A percentile compares a stretch with the other conserved stretches of the same genome.
Conservation (phyloP, 2,888 invertebrate genomes). For the Andrena praecox region DNA sequence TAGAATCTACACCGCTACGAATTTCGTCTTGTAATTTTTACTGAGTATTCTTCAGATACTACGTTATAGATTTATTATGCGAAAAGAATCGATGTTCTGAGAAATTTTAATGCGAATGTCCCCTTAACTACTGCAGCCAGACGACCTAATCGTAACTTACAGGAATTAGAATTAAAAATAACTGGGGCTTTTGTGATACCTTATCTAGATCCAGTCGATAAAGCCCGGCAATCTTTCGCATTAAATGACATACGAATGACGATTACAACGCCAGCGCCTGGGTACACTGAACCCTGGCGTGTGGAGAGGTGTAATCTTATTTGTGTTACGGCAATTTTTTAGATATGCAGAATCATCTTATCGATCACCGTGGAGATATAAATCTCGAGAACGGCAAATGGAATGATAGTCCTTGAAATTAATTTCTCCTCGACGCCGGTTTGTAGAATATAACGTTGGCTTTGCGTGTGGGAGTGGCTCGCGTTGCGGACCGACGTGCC, state of each 20-base stretch:
- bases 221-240: neutral
- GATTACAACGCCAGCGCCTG: conserved; percentile 21
- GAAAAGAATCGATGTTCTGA: no score
- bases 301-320: neutral
- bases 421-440: neutral
- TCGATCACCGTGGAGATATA: neutral
- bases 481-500: no score
- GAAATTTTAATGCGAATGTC: no score
- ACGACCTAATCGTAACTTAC: neutral
- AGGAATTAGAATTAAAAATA: neutral
- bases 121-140: neutral
- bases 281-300: conserved; percentile 32
- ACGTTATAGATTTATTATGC: no score
- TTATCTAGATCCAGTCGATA: conserved; percentile 29
- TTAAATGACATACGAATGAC: neutral
- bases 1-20: no score
- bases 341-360: neutral
- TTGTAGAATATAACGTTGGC: neutral
- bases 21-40: no score
- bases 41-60: no score
- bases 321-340: neutral
- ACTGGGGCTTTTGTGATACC: neutral
- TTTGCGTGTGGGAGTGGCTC: neutral
- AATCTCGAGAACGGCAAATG: neutral
- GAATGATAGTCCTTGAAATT: neutral